Conservation (phyloP, 2,797 vertebrate species). For the Megaceryle alcyon region DNA sequence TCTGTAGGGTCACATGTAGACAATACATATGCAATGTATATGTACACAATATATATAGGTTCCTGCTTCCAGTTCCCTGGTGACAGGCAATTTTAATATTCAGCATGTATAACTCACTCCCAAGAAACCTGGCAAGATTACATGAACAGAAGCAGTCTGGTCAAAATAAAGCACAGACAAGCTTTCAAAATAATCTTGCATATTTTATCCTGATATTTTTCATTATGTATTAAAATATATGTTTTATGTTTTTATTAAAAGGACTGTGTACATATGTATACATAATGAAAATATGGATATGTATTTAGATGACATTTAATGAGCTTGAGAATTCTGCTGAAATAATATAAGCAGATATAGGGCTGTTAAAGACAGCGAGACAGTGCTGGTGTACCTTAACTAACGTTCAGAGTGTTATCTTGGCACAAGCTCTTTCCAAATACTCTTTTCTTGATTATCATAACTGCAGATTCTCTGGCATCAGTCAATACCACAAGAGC, state of each 20-base stretch:
- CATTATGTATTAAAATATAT: not conserved
- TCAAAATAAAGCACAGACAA: not conserved
- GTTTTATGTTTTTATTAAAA: not conserved
- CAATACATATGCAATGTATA: not conserved
- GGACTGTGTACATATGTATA: not conserved
- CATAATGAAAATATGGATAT: not conserved
- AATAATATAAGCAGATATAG: not conserved
- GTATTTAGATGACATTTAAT: not conserved
- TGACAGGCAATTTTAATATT: not conserved
- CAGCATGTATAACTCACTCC: not conserved
- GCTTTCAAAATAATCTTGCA: not conserved
- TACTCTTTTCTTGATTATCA: not conserved
- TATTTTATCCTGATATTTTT: not conserved
- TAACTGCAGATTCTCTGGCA: not conserved
- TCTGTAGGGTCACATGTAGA: not conserved
- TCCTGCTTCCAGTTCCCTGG: not conserved
- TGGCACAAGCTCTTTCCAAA: not conserved
- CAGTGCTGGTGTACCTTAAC: no score
- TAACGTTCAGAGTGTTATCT: not conserved
- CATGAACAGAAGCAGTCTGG: not conserved
- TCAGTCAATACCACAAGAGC: not conserved
- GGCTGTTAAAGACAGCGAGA: not conserved
- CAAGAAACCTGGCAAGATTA: not conserved
- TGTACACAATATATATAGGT: fast-evolving
- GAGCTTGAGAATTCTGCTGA: not conserved